Percentiles rank a stretch among this genome's conserved stretches.
Conservation (phyloP, 35 echinoderm and acorn worm species). For the Apostichopus californicus region DNA sequence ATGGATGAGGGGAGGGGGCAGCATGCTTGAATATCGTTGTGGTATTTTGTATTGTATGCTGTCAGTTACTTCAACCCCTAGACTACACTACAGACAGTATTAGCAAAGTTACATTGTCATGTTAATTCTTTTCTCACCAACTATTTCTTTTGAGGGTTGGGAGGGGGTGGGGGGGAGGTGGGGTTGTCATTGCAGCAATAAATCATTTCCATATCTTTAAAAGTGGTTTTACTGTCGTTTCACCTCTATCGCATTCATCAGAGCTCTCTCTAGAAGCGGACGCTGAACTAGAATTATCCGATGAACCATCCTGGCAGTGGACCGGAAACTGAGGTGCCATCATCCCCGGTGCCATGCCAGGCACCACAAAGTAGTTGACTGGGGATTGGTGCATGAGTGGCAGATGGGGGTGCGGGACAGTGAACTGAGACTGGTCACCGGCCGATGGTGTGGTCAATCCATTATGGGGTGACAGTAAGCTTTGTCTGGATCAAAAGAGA, state of each 20-base stretch:
- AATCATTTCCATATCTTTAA: too few relatives aligned
- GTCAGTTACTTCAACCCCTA: too few relatives aligned
- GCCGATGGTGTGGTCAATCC: neutral
- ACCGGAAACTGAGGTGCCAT: conserved; percentile 17
- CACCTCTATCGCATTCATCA: conserved; percentile 90
- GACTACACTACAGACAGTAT: too few relatives aligned
- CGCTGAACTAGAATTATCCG: conserved; percentile 19
- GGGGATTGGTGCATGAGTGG: conserved; percentile 44
- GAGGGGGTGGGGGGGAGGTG: too few relatives aligned
- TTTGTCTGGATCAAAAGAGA: conserved; percentile 6
- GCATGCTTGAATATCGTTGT: too few relatives aligned
- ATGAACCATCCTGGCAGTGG: neutral
- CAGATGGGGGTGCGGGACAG: neutral
- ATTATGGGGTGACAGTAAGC: neutral
- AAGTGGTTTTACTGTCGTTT: neutral
- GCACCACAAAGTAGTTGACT: conserved; percentile 34
- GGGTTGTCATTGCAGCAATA: too few relatives aligned
- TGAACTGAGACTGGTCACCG: neutral
- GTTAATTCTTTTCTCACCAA: too few relatives aligned
- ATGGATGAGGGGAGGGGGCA: too few relatives aligned
- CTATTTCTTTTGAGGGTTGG: too few relatives aligned
- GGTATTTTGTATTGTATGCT: too few relatives aligned
- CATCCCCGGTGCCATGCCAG: neutral
- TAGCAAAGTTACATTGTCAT: too few relatives aligned
- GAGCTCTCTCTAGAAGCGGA: conserved; percentile 77